Base-by-base conservation (phyloP, 2,797 vertebrate genomes). In the Schizopygopsis pylzovi region DNA sequence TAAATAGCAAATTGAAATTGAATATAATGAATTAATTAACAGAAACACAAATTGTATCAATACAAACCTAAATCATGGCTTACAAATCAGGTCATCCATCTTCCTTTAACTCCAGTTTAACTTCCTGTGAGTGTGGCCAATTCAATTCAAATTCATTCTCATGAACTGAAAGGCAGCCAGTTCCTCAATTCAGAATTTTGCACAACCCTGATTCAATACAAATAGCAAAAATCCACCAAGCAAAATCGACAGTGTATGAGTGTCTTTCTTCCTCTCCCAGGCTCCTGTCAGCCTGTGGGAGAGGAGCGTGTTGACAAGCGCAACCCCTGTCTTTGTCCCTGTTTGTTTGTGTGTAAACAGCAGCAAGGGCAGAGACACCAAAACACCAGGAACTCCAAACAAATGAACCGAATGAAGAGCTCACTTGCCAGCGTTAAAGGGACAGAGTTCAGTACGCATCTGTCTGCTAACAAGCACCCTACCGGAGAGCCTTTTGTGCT, bases 271-370 rank as follows among this genome's bases (percentile, higher is more conserved):
- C 47, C 39, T 39, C 79, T 73, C 45, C 22, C n/a, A 47, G 72
- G 75, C 71, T 85, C 39, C 49, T 76, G 76, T 82, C 65, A 85
- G 49, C 41, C 15, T 77, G 88, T 83, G 79, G 54, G 52, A 72
- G 65, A 78, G 25, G 5, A 59, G 41, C 4, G 49, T 73, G 88
- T 81, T 82, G 84, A 84, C 52, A 52, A 83, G 45, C 70, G 16
- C 39, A 70, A 75, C 86, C 78, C 71, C 49, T 47, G 70, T 81
- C 81, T 88, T 85, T 87, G 88, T 86, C 81, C 45, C 41, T 73
- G 63, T 84, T 83, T 81, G 83, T 87, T 87, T 87, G 81, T 73
- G 65, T 82, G 78, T 86, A 87, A 89, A 87, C 86, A 86, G 28
- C 18, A 4, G 45, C 52, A 79, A 79, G 61, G 81, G 70, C 81